Percentiles rank a stretch among this genome's conserved stretches.
Evolutionary conservation across 2,797 vertebrate species (phyloP).

Genomic region (Gadopsis marmoratus): DNA sequence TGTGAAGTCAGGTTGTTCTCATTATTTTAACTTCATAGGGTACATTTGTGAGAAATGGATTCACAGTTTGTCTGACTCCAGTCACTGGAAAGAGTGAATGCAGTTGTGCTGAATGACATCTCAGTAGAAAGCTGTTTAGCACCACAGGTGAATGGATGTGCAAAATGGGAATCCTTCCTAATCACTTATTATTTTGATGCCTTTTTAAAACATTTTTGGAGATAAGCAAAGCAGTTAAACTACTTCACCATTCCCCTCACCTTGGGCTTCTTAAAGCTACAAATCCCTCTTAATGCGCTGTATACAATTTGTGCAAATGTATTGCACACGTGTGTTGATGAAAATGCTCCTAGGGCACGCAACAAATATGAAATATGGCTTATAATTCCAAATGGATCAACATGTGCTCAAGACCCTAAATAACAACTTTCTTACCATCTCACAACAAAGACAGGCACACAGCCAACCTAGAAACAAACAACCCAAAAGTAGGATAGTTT

Average conservation of each 20-base stretch:
- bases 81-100: background rate
- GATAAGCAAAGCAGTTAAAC: background rate
- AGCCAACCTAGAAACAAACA: constrained; percentile 50
- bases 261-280: background rate
- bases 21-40: background rate
- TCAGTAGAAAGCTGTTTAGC: background rate
- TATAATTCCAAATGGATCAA: background rate
- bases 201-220: background rate
- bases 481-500: constrained; percentile 46
- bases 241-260: background rate
- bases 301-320: background rate
- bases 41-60: background rate
- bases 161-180: background rate
- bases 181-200: background rate
- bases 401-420: background rate
- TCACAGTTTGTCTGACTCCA: background rate
- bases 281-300: background rate
- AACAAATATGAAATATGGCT: background rate
- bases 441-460: constrained; percentile 17
- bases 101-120: background rate
- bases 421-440: background rate
- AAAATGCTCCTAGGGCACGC: background rate
- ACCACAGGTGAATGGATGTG: background rate
- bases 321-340: background rate
- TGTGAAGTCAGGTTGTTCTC: background rate